Base-by-base conservation (phyloP, 37 sponge, comb jelly and placozoan species). In the Lycopodina hypogea region DNA sequence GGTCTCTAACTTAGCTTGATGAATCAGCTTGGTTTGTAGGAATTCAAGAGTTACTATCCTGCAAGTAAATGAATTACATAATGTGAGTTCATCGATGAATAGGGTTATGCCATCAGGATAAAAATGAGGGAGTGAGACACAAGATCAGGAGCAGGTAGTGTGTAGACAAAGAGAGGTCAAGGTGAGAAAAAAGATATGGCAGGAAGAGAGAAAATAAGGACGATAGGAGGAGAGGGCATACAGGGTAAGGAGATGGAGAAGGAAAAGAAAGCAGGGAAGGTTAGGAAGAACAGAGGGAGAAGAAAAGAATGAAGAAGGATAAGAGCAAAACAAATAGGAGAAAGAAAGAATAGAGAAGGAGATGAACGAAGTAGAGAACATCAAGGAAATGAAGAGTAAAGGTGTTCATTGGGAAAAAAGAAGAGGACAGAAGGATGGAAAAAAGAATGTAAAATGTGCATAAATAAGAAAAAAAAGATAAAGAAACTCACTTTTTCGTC, bases 31-130 rank as follows among this genome's bases (percentile, higher is more conserved):
- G 69, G 74, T 39, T 28, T 90, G 76, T 35, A 93, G 69, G 35
- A 80, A 60, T 8, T 68, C 75, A 90, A 93, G 90, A 2, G 94
- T 90, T 62, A 93, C 42, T 40, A 50, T 65, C 2, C 94, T 93
- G 51, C 11, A 32, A 23, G 41, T 4, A 28, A 7, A 60, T 29
- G n/a, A 15, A 50, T 29, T 3, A 29, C 4, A 29, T n/a, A 60
- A 60, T 60, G 29, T 60, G 29, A 60, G 24, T 17, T n/a, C n/a
- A 60, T 7, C 7, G 30, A 7, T 45, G 24, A 14, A 42, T 2
- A 72, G 71, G 11, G 45, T n/a, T n/a, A n/a, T n/a, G n/a, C n/a
- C n/a, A n/a, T n/a, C n/a, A 38, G 41, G 39, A n/a, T n/a, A 2
- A 1, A n/a, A 24, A 42, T 19, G 24, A 57, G 22, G 36, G 30